Conservation (phyloP, 2,888 invertebrate species). For the Empis livida region DNA sequence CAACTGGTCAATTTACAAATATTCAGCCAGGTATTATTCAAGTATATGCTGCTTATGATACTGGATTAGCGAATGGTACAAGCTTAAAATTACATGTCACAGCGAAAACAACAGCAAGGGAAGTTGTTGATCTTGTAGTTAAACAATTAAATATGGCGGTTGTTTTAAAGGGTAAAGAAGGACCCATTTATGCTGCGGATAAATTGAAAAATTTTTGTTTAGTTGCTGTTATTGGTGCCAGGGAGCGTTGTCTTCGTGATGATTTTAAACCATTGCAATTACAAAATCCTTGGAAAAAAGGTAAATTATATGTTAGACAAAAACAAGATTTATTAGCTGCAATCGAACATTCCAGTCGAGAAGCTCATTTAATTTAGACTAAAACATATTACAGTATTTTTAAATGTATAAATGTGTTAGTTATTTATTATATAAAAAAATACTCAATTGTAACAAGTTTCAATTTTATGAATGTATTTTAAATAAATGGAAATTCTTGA, state of each 20-base stretch:
- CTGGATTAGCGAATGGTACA: constrained; percentile 84
- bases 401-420: too few species aligned
- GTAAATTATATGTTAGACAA: constrained; percentile 80
- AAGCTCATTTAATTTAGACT: constrained; percentile 41
- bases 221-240: constrained; percentile 88
- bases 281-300: constrained; percentile 93
- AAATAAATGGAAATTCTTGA: too few species aligned
- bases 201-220: constrained; percentile 81
- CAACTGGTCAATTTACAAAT: neutral
- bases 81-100: constrained; percentile 90
- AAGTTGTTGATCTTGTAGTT: constrained; percentile 90
- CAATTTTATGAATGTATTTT: too few species aligned
- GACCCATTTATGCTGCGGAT: constrained; percentile 73
- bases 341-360: constrained; percentile 74
- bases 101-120: constrained; percentile 81
- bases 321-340: constrained; percentile 83
- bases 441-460: too few species aligned
- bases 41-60: constrained; percentile 93
- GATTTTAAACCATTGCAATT: constrained; percentile 88
- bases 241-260: constrained; percentile 85
- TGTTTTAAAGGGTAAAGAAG: constrained; percentile 69
- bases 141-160: constrained; percentile 92
- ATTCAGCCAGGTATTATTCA: constrained; percentile 41
- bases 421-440: too few species aligned
- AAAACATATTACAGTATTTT: neutral